Evolutionary conservation across 2,888 invertebrate species (phyloP), one percentile per base, ranked within the genome.

Genomic region (Lasioglossum figueresi): DNA sequence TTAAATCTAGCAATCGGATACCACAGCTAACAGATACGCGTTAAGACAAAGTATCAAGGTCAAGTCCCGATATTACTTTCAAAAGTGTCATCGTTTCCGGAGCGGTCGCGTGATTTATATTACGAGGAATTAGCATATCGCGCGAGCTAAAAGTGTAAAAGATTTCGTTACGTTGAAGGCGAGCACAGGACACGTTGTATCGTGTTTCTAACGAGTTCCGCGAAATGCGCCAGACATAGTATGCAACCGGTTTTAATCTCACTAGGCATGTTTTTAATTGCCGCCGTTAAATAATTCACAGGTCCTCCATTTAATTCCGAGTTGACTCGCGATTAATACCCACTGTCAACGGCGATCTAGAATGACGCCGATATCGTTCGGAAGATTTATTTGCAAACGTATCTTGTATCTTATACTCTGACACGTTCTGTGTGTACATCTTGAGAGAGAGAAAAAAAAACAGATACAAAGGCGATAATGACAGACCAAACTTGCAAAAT

Each of bases 51-150:
- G 79, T 83, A 83, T 80, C 75, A 88, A 88, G 81, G 82, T 80
- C 78, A 76, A n/a, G 37, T 12, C 16, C 37, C 77, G 59, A 82
- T 79, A 76, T 78, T 48, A 40, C 56, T 77, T 73, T 16, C 52
- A 63, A 63, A 76, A 77, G 43, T 72, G 76, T 72, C 56, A 40
- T 37, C 66, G 79, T 81, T 83, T 77, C 76, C 76, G 68, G 71
- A 74, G 75, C 80, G 31, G 52, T 45, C 27, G 31, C 14, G 40
- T 27, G 71, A 19, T 77, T 83, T 70, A 52, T 82, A 84, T 71
- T 70, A 52, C 31, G 70, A 70, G 37, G 79, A 76, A 88, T 88
- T 82, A 82, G 80, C 87, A 82, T 87, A 84, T 80, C 82, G 59
- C 52, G 37, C 23, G 16, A 68, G n/a, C 23, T 56, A 59, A 52